Percentiles rank a stretch among this genome's conserved stretches.
Evolutionary conservation across 2,113 vertebrate species (phyloP).

Genomic region (Nerophis lumbriciformis): DNA sequence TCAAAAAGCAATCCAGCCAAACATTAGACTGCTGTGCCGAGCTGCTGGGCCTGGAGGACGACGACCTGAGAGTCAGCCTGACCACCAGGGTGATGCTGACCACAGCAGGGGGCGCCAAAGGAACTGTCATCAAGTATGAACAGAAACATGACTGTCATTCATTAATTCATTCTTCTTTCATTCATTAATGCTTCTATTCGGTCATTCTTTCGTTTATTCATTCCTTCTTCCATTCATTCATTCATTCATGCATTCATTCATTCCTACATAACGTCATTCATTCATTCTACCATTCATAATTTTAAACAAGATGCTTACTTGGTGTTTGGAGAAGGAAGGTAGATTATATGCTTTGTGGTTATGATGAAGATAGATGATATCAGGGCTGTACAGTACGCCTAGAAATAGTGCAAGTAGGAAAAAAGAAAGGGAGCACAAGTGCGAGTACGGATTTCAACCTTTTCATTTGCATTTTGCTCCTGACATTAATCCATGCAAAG

Average conservation of each 20-base stretch:
- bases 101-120: slow-evolving; percentile 94
- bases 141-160: background rate
- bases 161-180: no score
- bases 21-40: slow-evolving; percentile 83
- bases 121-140: slow-evolving; percentile 94
- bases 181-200: no score
- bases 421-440: no score
- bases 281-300: background rate
- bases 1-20: slow-evolving; percentile 78
- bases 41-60: slow-evolving; percentile 85
- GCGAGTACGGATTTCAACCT: no score
- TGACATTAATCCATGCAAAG: no score
- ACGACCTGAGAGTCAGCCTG: slow-evolving; percentile 88
- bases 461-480: no score
- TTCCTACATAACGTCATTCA: background rate
- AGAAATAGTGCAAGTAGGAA: no score
- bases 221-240: background rate
- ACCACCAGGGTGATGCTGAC: slow-evolving; percentile 95
- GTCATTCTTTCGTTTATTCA: no score
- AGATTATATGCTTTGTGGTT: background rate
- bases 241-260: background rate
- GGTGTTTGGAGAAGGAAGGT: background rate
- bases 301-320: no score
- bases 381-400: no score
- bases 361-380: no score